Conservation (phyloP, 2,888 invertebrate species). For the Lepidocyrtinus sp. region DNA sequence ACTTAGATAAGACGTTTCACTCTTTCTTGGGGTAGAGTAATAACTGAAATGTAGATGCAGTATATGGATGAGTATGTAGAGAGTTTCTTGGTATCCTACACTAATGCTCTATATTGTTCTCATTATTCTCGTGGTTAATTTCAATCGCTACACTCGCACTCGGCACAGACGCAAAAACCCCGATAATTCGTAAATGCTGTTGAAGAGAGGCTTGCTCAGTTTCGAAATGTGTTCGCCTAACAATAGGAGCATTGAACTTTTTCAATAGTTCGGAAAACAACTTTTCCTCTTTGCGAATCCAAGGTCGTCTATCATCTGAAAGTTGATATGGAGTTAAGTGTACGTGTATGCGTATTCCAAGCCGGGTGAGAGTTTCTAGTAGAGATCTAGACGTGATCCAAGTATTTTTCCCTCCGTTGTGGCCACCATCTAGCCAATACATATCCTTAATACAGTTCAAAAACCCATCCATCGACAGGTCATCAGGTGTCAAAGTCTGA, state of each 20-base stretch:
- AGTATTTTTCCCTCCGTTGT: constrained; percentile 88
- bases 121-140: constrained; percentile 20
- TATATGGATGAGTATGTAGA: background rate
- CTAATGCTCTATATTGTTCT: constrained; percentile 27
- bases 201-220: constrained; percentile 77
- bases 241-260: constrained; percentile 79
- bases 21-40: background rate
- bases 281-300: constrained; percentile 89
- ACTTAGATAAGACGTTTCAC: too few species aligned
- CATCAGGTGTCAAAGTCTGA: constrained; percentile 78
- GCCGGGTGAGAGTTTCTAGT: constrained; percentile 81
- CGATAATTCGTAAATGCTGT: constrained; percentile 85
- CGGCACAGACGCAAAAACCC: constrained; percentile 74
- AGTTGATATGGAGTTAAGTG: constrained; percentile 95
- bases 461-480: constrained; percentile 78
- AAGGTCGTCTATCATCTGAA: constrained; percentile 83
- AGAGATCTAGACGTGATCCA: constrained; percentile 87
- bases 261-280: constrained; percentile 81
- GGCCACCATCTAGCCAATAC: constrained; percentile 88
- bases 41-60: background rate
- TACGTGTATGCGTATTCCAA: constrained; percentile 81
- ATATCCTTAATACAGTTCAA: constrained; percentile 82
- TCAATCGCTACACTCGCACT: constrained; percentile 38
- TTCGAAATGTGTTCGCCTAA: constrained; percentile 79
- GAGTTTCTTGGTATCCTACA: background rate